Conservation (phyloP, 2,113 vertebrate genomes). For the Addax nasomaculatus region DNA sequence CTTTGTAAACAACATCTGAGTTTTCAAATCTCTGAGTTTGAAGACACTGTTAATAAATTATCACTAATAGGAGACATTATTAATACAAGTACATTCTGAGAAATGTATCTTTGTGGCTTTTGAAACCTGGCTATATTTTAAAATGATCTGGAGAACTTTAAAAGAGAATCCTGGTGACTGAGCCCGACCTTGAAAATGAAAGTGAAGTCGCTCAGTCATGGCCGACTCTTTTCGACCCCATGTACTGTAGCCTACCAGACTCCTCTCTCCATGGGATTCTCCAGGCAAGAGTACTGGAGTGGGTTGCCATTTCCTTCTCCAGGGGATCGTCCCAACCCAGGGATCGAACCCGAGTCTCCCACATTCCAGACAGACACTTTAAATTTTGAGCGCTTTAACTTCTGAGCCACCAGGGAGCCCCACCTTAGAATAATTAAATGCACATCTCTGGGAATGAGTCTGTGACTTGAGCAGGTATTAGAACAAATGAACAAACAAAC, state of each 20-base stretch:
- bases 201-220: too few relatives aligned
- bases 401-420: not conserved
- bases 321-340: too few relatives aligned
- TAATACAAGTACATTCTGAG: not conserved
- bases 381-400: too few relatives aligned
- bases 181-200: not conserved
- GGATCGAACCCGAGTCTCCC: too few relatives aligned
- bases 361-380: too few relatives aligned
- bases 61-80: not conserved
- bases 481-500: not conserved
- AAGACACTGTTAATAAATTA: not conserved
- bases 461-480: not conserved
- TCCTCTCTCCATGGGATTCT: too few relatives aligned
- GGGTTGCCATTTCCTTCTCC: too few relatives aligned
- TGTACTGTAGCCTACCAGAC: too few relatives aligned
- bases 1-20: not conserved
- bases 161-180: not conserved
- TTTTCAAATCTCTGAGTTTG: not conserved
- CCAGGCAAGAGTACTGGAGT: too few relatives aligned
- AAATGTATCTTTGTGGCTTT: not conserved
- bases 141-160: not conserved
- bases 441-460: not conserved
- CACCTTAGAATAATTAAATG: not conserved
- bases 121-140: not conserved
- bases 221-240: accelerated